Conservation (phyloP, 2,113 vertebrate genomes). For the Entomyzon cyanotis region DNA sequence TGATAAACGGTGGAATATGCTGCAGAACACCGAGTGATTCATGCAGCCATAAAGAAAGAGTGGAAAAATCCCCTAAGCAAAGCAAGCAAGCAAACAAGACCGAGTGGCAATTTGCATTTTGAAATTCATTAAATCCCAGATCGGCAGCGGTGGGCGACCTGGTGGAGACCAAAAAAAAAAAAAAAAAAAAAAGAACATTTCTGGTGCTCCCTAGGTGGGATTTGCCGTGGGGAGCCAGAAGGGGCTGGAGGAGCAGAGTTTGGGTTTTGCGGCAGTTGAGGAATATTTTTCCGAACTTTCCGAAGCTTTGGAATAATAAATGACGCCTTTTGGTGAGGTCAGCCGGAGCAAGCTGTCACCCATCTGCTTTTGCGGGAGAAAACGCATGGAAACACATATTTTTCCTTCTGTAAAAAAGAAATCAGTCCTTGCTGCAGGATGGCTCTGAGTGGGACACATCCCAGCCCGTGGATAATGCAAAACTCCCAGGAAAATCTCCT, state of each 20-base stretch:
- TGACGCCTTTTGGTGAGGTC: not conserved
- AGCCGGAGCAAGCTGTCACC: not conserved
- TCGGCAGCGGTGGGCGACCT: not conserved
- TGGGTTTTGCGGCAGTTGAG: not conserved
- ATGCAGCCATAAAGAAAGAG: not conserved
- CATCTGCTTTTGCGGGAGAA: constrained; percentile 10
- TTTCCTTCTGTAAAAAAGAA: not conserved
- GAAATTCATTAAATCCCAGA: not conserved
- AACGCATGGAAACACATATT: not conserved
- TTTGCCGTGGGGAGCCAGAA: not conserved
- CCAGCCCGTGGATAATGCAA: accelerated
- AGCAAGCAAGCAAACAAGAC: not conserved
- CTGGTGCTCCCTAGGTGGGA: not conserved
- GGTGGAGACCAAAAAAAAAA: not conserved
- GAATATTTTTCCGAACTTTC: not conserved
- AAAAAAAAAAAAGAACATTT: not conserved
- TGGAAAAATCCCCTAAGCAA: not conserved
- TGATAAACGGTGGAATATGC: not conserved
- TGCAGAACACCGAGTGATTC: not conserved
- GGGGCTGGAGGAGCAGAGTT: not conserved
- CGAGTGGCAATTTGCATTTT: not conserved
- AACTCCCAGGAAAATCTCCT: not conserved
- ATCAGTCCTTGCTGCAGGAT: not conserved
- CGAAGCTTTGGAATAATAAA: not conserved
- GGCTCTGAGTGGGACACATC: accelerated